Percentiles rank a stretch among this genome's conserved stretches.
phyloP scores from a whole-genome alignment of 2,888 invertebrate species.

The Drosophila mimica region DNA sequence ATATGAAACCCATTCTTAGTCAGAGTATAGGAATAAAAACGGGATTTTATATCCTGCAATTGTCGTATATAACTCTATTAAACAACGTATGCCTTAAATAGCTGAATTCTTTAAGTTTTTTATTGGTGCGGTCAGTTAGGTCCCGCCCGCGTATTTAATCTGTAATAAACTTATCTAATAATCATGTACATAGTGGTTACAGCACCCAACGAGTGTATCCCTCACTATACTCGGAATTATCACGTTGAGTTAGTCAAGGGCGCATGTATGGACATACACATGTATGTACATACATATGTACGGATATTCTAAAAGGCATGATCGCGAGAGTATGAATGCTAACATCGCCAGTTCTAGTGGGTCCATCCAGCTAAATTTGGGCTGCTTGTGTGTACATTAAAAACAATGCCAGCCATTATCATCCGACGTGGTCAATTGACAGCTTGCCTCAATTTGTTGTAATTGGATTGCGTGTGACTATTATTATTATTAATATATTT shows the following conservation, averaged over 20 bases:
- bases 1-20: neutral
- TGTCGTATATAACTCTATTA: constrained; percentile 51
- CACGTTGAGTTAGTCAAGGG: constrained; percentile 34
- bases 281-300: neutral
- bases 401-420: constrained; percentile 51
- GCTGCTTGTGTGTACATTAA: constrained; percentile 10
- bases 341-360: constrained; percentile 1
- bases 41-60: constrained; percentile 47
- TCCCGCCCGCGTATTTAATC: constrained; percentile 53
- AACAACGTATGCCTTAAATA: constrained; percentile 70
- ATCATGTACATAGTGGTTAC: constrained; percentile 61
- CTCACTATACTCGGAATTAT: neutral
- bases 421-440: constrained; percentile 52
- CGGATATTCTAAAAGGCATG: constrained; percentile 10
- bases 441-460: constrained; percentile 49
- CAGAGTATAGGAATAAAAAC: neutral
- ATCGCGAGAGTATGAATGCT: constrained; percentile 9
- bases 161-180: constrained; percentile 71
- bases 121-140: constrained; percentile 41
- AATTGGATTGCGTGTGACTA: constrained; percentile 69
- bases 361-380: constrained; percentile 8
- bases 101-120: constrained; percentile 73
- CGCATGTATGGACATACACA: neutral
- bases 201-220: constrained; percentile 19
- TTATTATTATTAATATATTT: constrained; percentile 8